These are phyloP conservation scores for Pedetes capensis DNA, from an alignment of 2,113 vertebrate species.

Conservation along the genomic window DNA sequence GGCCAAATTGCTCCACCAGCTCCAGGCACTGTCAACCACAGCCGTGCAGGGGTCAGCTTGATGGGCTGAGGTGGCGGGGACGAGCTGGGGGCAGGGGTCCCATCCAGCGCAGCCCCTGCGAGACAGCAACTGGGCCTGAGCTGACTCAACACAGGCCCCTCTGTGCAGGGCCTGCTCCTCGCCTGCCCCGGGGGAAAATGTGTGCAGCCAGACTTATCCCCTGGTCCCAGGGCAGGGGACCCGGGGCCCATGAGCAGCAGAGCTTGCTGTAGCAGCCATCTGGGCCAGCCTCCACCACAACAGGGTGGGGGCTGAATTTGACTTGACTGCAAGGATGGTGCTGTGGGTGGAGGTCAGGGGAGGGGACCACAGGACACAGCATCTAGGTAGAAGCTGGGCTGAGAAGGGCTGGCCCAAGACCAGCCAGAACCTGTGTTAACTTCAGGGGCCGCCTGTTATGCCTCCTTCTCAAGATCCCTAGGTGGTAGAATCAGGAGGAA, in stretches of 20 bases:
- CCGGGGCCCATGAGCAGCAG: constrained; percentile 54
- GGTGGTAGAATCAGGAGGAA: neutral
- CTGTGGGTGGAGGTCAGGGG: neutral
- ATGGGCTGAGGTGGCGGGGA: constrained; percentile 35
- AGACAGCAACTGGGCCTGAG: constrained; percentile 74
- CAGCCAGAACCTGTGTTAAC: neutral
- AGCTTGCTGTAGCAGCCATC: constrained; percentile 69
- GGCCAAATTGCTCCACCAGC: constrained; percentile 87
- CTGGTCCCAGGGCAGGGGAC: neutral
- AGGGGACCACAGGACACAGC: neutral
- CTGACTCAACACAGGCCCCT: constrained; percentile 4
- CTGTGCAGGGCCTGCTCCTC: neutral
- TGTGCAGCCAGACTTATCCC: constrained; percentile 69
- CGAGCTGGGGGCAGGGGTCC: constrained; percentile 62
- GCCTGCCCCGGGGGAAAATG: neutral
- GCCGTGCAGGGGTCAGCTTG: constrained; percentile 65
- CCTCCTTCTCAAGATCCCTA: neutral
- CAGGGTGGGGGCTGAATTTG: constrained; percentile 61
- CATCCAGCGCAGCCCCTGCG: constrained; percentile 62
- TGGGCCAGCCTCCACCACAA: constrained; percentile 56
- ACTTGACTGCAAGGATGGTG: constrained; percentile 58
- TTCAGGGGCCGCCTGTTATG: neutral
- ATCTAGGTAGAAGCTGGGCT: neutral
- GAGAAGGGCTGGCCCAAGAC: neutral
- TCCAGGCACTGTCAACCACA: constrained; percentile 89